Evolutionary conservation across 2,797 vertebrate genomes (phyloP).

Genomic region (Philypnodon macrostomus): DNA sequence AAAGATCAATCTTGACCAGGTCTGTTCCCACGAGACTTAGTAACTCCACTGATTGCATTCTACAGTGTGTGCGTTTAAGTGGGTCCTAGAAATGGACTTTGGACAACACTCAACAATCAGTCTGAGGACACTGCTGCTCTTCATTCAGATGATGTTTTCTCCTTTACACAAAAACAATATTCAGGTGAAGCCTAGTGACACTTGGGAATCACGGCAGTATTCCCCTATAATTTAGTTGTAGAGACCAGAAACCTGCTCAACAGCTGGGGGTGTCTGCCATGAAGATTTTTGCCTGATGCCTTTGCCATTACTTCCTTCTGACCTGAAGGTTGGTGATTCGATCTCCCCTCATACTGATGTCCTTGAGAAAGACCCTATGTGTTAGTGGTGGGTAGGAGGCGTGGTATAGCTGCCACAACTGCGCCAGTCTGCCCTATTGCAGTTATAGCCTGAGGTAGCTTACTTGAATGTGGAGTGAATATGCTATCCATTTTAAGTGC

Average conservation of each 20-base stretch:
- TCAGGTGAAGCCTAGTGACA: slow-evolving; percentile 80
- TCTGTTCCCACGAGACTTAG: slow-evolving; percentile 77
- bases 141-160: slow-evolving; percentile 65
- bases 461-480: too few relatives aligned
- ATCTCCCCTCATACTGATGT: too few relatives aligned
- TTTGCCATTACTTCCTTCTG: too few relatives aligned
- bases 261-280: slow-evolving; percentile 57
- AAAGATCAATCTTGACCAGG: slow-evolving; percentile 78
- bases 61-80: slow-evolving; percentile 80
- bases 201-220: slow-evolving; percentile 73
- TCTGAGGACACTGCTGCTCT: too few relatives aligned
- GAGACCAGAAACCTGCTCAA: slow-evolving; percentile 51
- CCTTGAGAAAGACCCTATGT: too few relatives aligned
- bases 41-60: slow-evolving; percentile 84
- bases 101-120: slow-evolving; percentile 86
- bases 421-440: too few relatives aligned
- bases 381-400: too few relatives aligned
- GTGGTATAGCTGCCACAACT: too few relatives aligned
- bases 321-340: too few relatives aligned
- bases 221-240: slow-evolving; percentile 57
- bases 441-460: too few relatives aligned
- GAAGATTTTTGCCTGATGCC: slow-evolving; percentile 27
- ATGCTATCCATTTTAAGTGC: too few relatives aligned
- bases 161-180: slow-evolving; percentile 79
- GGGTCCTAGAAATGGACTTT: slow-evolving; percentile 77